Evolutionary conservation across 2,888 invertebrate genomes (phyloP).

Genomic region (Euspilapteryx auroguttella): DNA sequence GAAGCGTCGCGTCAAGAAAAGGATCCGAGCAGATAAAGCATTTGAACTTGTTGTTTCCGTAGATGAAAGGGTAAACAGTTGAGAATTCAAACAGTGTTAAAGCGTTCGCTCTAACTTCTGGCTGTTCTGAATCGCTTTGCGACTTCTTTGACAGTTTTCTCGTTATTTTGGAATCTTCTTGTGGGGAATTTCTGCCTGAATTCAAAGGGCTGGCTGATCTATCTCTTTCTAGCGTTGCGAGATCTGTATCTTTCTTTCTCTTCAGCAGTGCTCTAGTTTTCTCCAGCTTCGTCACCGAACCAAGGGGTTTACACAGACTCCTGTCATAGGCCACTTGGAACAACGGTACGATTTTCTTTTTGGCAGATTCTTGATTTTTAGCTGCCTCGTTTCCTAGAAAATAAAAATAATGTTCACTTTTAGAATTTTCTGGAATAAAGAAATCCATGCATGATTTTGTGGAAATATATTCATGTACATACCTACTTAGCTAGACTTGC

Average conservation of each 20-base stretch:
- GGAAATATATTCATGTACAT: too few relatives aligned
- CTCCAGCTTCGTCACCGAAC: slow-evolving; percentile 36
- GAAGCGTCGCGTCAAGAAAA: slow-evolving; percentile 27
- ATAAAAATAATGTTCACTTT: slow-evolving; percentile 18
- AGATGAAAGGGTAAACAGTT: slow-evolving; percentile 44
- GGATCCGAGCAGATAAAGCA: slow-evolving; percentile 45
- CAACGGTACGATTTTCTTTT: slow-evolving; percentile 33
- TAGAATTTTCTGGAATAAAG: background rate
- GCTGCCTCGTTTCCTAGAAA: slow-evolving; percentile 36
- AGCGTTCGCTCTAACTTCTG: slow-evolving; percentile 35
- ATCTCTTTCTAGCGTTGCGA: background rate
- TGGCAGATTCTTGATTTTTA: background rate
- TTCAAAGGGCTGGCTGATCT: background rate
- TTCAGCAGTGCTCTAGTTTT: slow-evolving; percentile 13
- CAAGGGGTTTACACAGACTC: slow-evolving; percentile 42
- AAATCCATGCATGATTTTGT: too few relatives aligned
- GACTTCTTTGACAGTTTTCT: background rate
- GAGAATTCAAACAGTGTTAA: slow-evolving; percentile 40
- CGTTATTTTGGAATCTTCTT: background rate
- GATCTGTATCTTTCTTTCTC: background rate
- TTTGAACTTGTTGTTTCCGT: slow-evolving; percentile 46
- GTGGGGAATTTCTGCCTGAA: background rate
- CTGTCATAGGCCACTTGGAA: slow-evolving; percentile 52
- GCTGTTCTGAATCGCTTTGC: slow-evolving; percentile 15
- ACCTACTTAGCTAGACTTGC: too few relatives aligned